These are phyloP conservation scores for Gortyna flavago DNA, from an alignment of 2,888 invertebrate genomes.

Conservation along the genomic window DNA sequence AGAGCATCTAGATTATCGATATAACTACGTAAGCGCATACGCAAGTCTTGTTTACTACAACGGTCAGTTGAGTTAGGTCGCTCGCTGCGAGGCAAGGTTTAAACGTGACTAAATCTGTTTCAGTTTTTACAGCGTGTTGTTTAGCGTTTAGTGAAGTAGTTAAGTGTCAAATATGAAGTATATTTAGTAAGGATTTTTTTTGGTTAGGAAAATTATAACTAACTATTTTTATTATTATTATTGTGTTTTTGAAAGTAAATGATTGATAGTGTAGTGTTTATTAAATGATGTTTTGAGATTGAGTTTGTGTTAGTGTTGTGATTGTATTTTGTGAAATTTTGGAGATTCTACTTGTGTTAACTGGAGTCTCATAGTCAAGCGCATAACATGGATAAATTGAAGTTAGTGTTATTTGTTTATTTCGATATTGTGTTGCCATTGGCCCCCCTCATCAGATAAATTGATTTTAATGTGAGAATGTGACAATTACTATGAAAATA, in stretches of 20 bases:
- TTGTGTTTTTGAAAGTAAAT: background rate
- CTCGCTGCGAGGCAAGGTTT: background rate
- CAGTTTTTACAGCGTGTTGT: background rate
- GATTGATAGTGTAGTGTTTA: background rate
- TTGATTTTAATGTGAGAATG: background rate
- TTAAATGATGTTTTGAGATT: background rate
- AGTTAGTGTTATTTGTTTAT: slow-evolving; percentile 32
- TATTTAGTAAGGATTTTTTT: background rate
- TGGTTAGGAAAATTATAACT: background rate
- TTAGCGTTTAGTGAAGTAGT: background rate
- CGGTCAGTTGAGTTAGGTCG: slow-evolving; percentile 46
- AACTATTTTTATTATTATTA: background rate
- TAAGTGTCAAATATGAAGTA: background rate
- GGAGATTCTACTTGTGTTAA: background rate
- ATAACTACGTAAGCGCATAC: background rate
- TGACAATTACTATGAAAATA: background rate
- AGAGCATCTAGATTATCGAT: slow-evolving; percentile 6
- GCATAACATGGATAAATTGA: slow-evolving; percentile 36
- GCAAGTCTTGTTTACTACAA: slow-evolving; percentile 48
- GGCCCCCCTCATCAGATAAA: background rate
- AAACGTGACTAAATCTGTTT: background rate
- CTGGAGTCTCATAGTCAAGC: background rate
- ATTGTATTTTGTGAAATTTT: background rate
- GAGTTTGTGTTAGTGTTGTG: background rate
- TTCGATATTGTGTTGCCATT: background rate